Conservation (phyloP, 1,140 invertebrate genomes). For the Rhynchophorus ferrugineus region DNA sequence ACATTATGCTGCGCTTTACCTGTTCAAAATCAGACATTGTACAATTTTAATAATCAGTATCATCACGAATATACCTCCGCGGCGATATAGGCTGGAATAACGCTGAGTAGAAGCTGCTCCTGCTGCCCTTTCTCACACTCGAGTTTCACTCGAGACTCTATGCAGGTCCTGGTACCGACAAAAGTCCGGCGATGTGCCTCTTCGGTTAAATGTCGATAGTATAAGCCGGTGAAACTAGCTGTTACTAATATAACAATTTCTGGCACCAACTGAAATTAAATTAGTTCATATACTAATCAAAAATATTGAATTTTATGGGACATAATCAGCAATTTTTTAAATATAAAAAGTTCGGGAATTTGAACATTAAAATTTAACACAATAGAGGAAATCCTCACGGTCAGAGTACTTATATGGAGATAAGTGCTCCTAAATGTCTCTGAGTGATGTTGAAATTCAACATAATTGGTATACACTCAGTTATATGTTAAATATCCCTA, state of each 20-base stretch:
- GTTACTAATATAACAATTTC: conserved; percentile 69
- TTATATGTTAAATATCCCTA: too few relatives aligned
- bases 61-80: conserved; percentile 60
- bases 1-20: conserved; percentile 88
- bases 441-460: too few relatives aligned
- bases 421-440: too few relatives aligned
- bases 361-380: too few relatives aligned
- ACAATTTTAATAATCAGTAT: not conserved
- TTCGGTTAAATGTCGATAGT: conserved; percentile 80
- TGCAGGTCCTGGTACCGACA: conserved; percentile 78
- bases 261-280: conserved; percentile 56
- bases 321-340: too few relatives aligned
- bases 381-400: too few relatives aligned
- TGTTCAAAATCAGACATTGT: conserved; percentile 42
- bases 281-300: conserved; percentile 12
- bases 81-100: conserved; percentile 89
- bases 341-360: too few relatives aligned
- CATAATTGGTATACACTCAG: too few relatives aligned
- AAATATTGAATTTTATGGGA: not conserved
- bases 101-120: conserved; percentile 82
- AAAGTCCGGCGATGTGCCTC: conserved; percentile 78
- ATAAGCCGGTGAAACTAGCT: conserved; percentile 71
- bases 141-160: conserved; percentile 84
- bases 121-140: conserved; percentile 89
- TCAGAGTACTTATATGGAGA: too few relatives aligned